Percentiles rank a stretch among this genome's conserved stretches.
Evolutionary conservation across 2,797 vertebrate species (phyloP).

Genomic region (Lagorchestes hirsutus): DNA sequence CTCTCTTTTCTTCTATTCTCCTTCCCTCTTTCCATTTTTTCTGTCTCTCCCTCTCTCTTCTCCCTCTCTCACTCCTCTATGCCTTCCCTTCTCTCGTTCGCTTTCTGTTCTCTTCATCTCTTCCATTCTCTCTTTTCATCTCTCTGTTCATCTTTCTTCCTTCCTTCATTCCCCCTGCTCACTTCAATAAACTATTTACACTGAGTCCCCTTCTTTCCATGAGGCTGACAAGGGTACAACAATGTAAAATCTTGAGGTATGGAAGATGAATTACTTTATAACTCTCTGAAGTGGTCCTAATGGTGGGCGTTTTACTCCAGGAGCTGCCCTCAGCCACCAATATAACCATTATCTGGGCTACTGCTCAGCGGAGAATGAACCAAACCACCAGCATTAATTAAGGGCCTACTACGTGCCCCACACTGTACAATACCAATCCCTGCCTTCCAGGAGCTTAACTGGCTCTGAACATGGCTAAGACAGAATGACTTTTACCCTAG

Average conservation of each 20-base stretch:
- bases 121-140: neutral
- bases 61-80: neutral
- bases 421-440: neutral
- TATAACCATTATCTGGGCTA: neutral
- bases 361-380: neutral
- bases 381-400: neutral
- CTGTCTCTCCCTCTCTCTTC: neutral
- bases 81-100: neutral
- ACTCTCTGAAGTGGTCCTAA: neutral
- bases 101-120: too few species aligned
- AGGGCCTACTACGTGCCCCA: neutral
- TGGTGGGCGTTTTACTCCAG: neutral
- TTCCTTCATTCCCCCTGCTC: neutral
- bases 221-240: neutral
- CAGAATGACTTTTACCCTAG: neutral
- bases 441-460: neutral
- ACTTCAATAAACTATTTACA: neutral
- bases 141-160: neutral
- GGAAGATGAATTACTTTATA: neutral
- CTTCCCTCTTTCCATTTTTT: too few species aligned
- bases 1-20: neutral
- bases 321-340: neutral
- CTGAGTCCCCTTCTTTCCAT: neutral
- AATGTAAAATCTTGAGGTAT: neutral
- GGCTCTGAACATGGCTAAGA: neutral